Conservation (phyloP, 2,113 vertebrate genomes). For the Zosterops lateralis region DNA sequence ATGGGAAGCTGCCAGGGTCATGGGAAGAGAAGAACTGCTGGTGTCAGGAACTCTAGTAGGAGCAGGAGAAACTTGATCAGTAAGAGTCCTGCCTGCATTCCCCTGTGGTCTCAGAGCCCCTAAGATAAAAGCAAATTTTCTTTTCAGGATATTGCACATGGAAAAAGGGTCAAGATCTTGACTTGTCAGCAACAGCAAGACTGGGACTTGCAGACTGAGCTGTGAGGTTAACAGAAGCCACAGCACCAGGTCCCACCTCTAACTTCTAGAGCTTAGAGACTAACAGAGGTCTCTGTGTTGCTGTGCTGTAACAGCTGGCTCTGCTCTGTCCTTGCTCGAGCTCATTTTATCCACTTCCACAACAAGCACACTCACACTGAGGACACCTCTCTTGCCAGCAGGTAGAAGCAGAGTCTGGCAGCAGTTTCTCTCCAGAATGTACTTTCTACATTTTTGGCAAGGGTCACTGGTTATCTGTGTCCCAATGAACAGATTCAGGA, state of each 20-base stretch:
- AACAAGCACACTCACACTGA: fast-evolving
- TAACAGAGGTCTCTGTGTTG: fast-evolving
- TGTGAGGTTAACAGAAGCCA: not conserved
- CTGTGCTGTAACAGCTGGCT: not conserved
- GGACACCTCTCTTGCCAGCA: not conserved
- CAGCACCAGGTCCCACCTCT: not conserved
- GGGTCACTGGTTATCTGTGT: not conserved
- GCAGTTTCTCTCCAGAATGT: not conserved
- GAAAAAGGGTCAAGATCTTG: not conserved
- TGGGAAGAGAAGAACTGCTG: not conserved
- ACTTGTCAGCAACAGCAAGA: not conserved
- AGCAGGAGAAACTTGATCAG: not conserved
- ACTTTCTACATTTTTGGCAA: not conserved
- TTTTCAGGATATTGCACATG: not conserved
- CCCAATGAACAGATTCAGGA: not conserved
- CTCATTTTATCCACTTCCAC: not conserved
- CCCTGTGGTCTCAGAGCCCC: not conserved
- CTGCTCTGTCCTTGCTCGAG: not conserved
- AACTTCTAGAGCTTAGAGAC: not conserved
- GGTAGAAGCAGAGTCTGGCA: not conserved
- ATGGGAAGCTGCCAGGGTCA: not conserved
- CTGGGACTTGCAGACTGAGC: not conserved
- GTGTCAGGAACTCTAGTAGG: not conserved
- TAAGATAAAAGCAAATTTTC: not conserved
- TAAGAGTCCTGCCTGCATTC: not conserved